Evolutionary conservation across 23 tunicate species (phyloP).

Genomic region (Halocynthia roretzi): DNA sequence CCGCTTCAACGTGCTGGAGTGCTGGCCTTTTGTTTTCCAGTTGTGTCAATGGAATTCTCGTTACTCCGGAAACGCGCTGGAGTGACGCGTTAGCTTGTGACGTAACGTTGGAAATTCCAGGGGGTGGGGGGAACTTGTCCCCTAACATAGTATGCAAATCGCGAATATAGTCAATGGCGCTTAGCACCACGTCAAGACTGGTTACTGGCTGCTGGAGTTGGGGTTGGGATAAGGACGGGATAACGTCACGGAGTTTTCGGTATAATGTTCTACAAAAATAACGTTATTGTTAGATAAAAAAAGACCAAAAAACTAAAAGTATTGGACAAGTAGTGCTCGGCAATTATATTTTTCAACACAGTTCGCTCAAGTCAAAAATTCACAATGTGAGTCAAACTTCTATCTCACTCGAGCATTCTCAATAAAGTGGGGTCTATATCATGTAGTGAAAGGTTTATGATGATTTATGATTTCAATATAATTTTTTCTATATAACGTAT

Average conservation of each 20-base stretch:
- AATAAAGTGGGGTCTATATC: no score
- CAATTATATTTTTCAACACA: no score
- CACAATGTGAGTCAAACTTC: not conserved
- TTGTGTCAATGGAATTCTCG: conserved; percentile 21
- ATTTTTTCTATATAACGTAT: no score
- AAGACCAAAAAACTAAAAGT: no score
- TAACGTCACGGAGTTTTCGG: conserved; percentile 44
- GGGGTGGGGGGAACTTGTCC: conserved; percentile 19
- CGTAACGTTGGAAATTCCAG: not conserved
- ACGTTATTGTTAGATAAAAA: no score
- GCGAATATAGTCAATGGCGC: conserved; percentile 66
- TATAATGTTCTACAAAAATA: conserved; percentile 39
- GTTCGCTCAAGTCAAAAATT: no score
- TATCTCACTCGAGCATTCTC: not conserved
- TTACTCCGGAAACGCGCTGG: not conserved
- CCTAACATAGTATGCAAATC: conserved; percentile 50
- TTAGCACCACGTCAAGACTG: conserved; percentile 49
- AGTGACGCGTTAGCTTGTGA: not conserved
- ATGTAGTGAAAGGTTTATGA: no score
- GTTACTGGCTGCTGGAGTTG: conserved; percentile 29
- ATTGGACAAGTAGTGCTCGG: no score
- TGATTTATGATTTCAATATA: no score
- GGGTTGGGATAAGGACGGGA: conserved; percentile 36
- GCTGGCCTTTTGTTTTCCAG: conserved; percentile 21
- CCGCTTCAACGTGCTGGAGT: not conserved